Conservation (phyloP, 2,888 invertebrate species). For the Cephus rjabovi region DNA sequence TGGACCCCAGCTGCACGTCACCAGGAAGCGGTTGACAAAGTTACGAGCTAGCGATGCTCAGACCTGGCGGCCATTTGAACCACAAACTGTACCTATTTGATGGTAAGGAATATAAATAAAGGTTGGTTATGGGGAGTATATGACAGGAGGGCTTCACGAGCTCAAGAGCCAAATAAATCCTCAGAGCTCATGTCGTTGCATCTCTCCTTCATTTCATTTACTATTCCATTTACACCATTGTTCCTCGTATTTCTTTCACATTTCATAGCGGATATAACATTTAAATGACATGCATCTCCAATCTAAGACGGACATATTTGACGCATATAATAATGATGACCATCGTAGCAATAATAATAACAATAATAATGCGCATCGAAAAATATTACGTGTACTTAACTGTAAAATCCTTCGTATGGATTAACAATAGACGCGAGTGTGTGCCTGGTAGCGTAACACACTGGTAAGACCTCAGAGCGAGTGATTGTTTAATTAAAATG, state of each 20-base stretch:
- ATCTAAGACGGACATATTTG: neutral
- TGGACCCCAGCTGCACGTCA: constrained; percentile 19
- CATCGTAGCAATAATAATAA: neutral
- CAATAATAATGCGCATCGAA: constrained; percentile 26
- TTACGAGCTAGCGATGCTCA: constrained; percentile 21
- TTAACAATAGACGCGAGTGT: neutral
- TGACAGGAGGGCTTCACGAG: neutral
- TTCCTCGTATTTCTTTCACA: neutral
- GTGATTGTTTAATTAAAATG: neutral
- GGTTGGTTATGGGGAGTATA: constrained; percentile 14
- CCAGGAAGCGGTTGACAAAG: constrained; percentile 25
- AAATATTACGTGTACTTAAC: constrained; percentile 30
- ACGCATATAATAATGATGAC: neutral
- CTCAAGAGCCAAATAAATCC: constrained; percentile 39
- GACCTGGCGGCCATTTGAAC: constrained; percentile 31
- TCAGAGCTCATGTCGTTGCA: constrained; percentile 15
- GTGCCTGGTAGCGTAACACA: neutral
- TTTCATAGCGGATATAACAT: neutral
- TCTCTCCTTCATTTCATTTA: neutral
- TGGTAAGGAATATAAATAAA: constrained; percentile 51
- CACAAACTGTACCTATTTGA: constrained; percentile 57
- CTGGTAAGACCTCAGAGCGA: neutral
- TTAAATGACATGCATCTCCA: neutral
- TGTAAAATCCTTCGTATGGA: constrained; percentile 28
- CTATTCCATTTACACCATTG: neutral